phyloP scores from a whole-genome alignment of 1,140 invertebrate genomes.

The Heliothis subflexa region DNA sequence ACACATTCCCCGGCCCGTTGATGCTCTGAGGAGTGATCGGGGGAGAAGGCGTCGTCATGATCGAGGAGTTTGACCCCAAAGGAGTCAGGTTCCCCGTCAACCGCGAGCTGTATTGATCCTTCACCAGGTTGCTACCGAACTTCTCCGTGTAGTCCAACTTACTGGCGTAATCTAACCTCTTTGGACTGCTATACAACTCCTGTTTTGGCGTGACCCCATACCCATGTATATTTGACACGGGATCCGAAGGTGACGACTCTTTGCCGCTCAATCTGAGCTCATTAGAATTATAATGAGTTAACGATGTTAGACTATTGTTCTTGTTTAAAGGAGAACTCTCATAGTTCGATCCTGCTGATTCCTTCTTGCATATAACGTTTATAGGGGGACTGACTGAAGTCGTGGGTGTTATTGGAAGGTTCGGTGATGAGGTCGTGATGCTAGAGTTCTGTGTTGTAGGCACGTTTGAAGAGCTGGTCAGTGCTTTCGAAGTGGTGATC shows the following conservation, averaged over 20 bases:
- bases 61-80: slow-evolving; percentile 88
- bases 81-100: slow-evolving; percentile 88
- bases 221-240: slow-evolving; percentile 70
- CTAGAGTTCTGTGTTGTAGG: slow-evolving; percentile 73
- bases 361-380: slow-evolving; percentile 88
- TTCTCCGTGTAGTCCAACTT: slow-evolving; percentile 82
- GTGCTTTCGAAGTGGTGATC: slow-evolving; percentile 76
- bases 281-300: slow-evolving; percentile 73
- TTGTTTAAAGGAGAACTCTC: slow-evolving; percentile 77
- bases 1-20: slow-evolving; percentile 82
- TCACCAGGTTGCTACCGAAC: slow-evolving; percentile 76
- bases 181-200: slow-evolving; percentile 80
- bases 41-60: slow-evolving; percentile 89
- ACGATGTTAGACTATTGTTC: slow-evolving; percentile 69
- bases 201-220: slow-evolving; percentile 82
- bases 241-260: slow-evolving; percentile 77
- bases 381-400: slow-evolving; percentile 88
- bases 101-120: slow-evolving; percentile 80
- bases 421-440: slow-evolving; percentile 84
- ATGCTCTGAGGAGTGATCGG: slow-evolving; percentile 87
- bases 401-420: slow-evolving; percentile 87
- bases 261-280: slow-evolving; percentile 81
- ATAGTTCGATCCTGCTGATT: slow-evolving; percentile 77
- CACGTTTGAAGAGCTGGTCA: slow-evolving; percentile 74
- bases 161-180: slow-evolving; percentile 76